Evolutionary conservation across 2,797 vertebrate genomes (phyloP).

Genomic region (Thamnophis elegans): DNA sequence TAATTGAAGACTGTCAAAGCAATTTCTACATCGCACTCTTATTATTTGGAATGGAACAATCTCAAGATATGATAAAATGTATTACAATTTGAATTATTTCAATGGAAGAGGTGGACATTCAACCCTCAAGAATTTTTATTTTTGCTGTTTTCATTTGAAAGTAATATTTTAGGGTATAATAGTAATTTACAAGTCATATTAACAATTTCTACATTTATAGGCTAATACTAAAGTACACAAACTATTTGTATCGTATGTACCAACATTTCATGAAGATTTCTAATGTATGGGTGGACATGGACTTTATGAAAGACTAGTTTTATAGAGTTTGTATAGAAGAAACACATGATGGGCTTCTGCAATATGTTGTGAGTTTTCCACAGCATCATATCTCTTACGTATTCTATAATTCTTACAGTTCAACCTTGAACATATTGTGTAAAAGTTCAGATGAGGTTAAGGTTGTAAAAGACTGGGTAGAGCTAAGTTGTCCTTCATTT

Average conservation of each 20-base stretch:
- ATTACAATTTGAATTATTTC: neutral
- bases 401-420: neutral
- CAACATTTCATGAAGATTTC: neutral
- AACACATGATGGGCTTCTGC: neutral
- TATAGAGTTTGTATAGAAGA: neutral
- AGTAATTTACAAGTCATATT: neutral
- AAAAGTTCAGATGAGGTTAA: neutral
- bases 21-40: neutral
- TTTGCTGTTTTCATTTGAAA: neutral
- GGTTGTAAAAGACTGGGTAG: neutral
- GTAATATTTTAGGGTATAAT: neutral
- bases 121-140: neutral
- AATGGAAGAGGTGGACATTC: neutral
- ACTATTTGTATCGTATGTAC: neutral
- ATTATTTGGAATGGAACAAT: neutral
- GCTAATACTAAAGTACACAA: neutral
- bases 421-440: neutral
- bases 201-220: neutral
- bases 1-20: neutral
- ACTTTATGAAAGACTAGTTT: neutral
- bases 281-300: neutral
- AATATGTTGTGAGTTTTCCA: neutral
- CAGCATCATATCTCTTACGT: neutral
- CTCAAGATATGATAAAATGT: neutral
- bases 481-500: neutral